Conservation (phyloP, 37 sponge, comb jelly and placozoan species). For the Agelas oroides region DNA sequence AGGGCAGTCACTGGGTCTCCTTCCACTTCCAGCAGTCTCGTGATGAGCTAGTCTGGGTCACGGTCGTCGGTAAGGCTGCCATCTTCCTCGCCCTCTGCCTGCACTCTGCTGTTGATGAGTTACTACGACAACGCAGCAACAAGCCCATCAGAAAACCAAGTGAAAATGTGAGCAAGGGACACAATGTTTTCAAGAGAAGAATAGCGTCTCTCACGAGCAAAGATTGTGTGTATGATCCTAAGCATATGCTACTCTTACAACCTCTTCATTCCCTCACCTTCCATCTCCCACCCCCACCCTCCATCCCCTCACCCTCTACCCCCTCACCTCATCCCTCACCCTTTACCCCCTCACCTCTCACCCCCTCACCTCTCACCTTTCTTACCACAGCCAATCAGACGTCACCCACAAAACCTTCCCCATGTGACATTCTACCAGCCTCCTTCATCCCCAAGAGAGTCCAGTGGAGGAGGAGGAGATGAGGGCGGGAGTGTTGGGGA, state of each 20-base stretch:
- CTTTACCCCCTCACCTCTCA: no score
- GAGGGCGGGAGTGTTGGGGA: no score
- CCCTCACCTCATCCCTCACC: no score
- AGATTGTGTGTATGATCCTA: no score
- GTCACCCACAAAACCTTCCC: conserved; percentile 13
- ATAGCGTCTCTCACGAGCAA: no score
- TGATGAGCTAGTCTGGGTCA: conserved; percentile 18
- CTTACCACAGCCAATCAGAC: conserved; percentile 1
- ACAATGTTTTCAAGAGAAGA: no score
- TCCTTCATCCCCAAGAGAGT: background rate
- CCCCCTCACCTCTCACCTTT: no score
- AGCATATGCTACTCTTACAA: no score
- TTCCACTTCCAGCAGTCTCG: conserved; percentile 39
- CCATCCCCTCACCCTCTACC: no score
- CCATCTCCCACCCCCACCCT: no score
- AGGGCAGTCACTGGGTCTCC: conserved; percentile 1
- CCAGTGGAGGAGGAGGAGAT: no score
- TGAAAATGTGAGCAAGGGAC: background rate
- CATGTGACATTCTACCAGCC: background rate
- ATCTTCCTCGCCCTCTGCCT: conserved; percentile 38
- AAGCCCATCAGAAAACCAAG: conserved; percentile 1
- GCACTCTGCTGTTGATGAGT: conserved; percentile 47
- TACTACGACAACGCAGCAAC: conserved; percentile 17
- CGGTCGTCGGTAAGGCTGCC: background rate
- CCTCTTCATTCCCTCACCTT: no score